A percentile compares a stretch with the other conserved stretches of the same genome.
Conservation (phyloP, 2,113 vertebrate genomes). For the Corythaeola cristata region DNA sequence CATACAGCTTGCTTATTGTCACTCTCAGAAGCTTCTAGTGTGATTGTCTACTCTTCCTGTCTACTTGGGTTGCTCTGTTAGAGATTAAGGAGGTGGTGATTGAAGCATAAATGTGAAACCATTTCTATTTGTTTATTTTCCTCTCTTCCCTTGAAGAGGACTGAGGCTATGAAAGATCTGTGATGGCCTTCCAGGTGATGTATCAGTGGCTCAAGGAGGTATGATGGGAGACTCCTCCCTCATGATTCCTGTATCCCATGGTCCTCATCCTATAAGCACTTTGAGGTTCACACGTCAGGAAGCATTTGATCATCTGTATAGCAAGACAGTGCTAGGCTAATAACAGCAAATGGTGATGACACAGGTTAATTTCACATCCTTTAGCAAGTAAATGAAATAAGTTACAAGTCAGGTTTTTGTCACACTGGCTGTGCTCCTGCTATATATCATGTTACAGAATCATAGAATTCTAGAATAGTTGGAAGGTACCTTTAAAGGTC, state of each 20-base stretch:
- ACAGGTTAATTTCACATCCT: constrained; percentile 4
- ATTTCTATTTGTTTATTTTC: not conserved
- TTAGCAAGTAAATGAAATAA: not conserved
- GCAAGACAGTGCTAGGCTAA: not conserved
- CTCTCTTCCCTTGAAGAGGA: not conserved
- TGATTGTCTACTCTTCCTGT: not conserved
- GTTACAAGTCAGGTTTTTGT: not conserved
- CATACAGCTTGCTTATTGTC: not conserved
- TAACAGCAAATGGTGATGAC: not conserved
- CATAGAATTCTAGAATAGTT: not conserved
- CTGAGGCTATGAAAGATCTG: not conserved
- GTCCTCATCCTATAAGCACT: not conserved
- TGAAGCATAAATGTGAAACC: not conserved
- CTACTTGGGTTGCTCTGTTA: not conserved
- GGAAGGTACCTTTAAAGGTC: not conserved
- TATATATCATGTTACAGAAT: not conserved
- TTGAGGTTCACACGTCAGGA: not conserved
- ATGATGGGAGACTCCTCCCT: not conserved
- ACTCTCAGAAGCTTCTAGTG: not conserved
- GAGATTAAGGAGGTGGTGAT: not conserved
- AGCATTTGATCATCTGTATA: not conserved
- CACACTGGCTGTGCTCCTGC: not conserved
- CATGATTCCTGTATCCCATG: not conserved
- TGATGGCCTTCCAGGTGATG: not conserved
- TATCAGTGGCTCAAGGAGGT: not conserved